Percentiles rank a stretch among this genome's conserved stretches.
phyloP scores from a whole-genome alignment of 2,888 invertebrate species.

The Crematogaster levior region DNA sequence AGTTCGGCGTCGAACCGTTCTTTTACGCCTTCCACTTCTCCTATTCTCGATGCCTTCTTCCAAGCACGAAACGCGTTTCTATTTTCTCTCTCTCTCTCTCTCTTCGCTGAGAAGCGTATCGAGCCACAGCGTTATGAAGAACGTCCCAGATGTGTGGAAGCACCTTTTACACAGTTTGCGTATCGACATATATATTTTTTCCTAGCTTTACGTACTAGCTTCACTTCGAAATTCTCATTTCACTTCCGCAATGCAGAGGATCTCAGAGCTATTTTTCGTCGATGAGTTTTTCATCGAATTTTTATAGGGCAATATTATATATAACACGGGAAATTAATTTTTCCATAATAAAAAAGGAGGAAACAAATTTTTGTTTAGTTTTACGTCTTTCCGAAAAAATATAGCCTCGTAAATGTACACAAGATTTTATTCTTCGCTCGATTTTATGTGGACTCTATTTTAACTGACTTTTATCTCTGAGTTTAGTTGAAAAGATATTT shows the following conservation, averaged over 20 bases:
- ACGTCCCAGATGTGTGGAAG: not conserved
- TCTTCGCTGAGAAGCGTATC: not conserved
- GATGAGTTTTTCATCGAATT: not conserved
- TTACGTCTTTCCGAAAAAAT: not conserved
- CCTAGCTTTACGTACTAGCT: not conserved
- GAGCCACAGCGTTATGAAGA: not conserved
- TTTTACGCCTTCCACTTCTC: constrained; percentile 47
- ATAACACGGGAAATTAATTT: not conserved
- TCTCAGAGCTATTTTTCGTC: not conserved
- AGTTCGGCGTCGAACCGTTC: not conserved
- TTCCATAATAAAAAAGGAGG: not conserved
- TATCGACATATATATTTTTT: not conserved
- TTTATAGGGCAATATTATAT: too few relatives aligned
- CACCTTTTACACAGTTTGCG: constrained; percentile 1
- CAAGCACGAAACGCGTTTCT: constrained; percentile 5
- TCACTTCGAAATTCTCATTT: not conserved
- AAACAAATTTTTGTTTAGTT: not conserved
- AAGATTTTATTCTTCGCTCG: not conserved
- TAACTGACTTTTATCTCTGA: not conserved
- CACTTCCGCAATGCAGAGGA: not conserved
- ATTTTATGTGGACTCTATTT: not conserved
- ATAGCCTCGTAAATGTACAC: too few relatives aligned
- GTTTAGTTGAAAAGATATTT: not conserved
- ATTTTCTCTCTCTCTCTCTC: constrained; percentile 15
- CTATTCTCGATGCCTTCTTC: constrained; percentile 38